These are phyloP conservation scores for Andrena bucephala DNA, from an alignment of 2,888 invertebrate species.

Conservation along the genomic window DNA sequence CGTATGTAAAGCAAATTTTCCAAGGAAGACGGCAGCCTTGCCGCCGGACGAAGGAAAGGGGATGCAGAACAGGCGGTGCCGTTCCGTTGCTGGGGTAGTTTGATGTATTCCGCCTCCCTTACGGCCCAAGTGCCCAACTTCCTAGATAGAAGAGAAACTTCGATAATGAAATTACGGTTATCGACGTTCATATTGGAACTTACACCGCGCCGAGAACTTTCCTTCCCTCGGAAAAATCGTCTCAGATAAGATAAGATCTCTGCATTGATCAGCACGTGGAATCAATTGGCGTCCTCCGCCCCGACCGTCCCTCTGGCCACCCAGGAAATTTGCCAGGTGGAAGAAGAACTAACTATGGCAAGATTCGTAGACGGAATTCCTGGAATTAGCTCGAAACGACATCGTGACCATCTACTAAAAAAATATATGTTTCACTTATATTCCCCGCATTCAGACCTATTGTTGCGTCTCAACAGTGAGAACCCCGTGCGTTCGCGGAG, in stretches of 20 bases:
- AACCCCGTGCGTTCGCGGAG: no score
- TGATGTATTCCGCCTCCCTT: conserved; percentile 62
- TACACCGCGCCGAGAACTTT: conserved; percentile 33
- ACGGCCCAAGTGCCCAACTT: conserved; percentile 56
- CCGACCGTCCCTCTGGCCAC: neutral
- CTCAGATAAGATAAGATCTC: neutral
- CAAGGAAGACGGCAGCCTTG: neutral
- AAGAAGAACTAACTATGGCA: no score
- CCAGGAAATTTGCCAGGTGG: no score
- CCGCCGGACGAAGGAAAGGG: neutral
- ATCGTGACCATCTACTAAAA: no score
- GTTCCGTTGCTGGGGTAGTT: conserved; percentile 52
- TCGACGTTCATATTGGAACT: conserved; percentile 61
- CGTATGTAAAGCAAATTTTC: conserved; percentile 1
- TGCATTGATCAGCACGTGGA: conserved; percentile 11
- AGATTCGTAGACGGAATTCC: no score
- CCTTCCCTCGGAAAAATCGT: conserved; percentile 23
- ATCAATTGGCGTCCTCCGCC: conserved; percentile 17
- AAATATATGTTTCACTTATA: no score
- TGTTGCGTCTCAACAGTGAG: no score
- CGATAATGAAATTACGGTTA: conserved; percentile 71
- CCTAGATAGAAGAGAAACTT: conserved; percentile 61
- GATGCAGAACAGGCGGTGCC: conserved; percentile 29
- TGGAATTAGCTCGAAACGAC: no score
- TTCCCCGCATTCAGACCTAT: no score